These are phyloP conservation scores for Apis dorsata DNA, from an alignment of 1,140 invertebrate species.

Conservation along the genomic window DNA sequence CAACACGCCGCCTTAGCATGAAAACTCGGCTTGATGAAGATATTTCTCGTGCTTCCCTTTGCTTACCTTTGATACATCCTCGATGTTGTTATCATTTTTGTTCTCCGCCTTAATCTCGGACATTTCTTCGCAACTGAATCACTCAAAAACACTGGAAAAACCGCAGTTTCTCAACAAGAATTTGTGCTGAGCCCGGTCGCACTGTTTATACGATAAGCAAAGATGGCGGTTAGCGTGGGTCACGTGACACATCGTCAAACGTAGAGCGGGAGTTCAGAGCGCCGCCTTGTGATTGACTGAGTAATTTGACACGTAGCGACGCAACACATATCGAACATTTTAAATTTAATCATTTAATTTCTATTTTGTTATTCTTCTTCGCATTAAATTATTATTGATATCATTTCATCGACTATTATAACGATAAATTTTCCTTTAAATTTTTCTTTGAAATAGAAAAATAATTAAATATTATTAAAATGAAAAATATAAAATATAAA, in stretches of 20 bases:
- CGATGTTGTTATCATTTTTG: constrained; percentile 80
- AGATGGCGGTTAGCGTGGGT: constrained; percentile 82
- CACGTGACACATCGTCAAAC: constrained; percentile 78
- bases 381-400: not conserved
- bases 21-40: constrained; percentile 77
- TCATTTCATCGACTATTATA: not conserved
- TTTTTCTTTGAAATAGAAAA: not conserved
- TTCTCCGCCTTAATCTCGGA: constrained; percentile 79
- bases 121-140: constrained; percentile 74
- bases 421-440: not conserved
- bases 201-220: constrained; percentile 81
- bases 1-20: constrained; percentile 73
- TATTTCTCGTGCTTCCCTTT: constrained; percentile 57
- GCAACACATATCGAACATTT: constrained; percentile 34
- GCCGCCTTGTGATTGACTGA: constrained; percentile 52
- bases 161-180: constrained; percentile 71
- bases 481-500: not conserved
- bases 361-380: constrained; percentile 8
- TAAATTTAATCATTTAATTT: constrained; percentile 21
- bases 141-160: constrained; percentile 78
- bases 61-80: constrained; percentile 78
- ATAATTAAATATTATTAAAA: not conserved
- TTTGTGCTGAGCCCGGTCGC: constrained; percentile 74
- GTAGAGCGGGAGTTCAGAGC: constrained; percentile 69
- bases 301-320: constrained; percentile 67